phyloP scores from a whole-genome alignment of 1,140 invertebrate genomes.

The Pseudachorutes palmiensis region DNA sequence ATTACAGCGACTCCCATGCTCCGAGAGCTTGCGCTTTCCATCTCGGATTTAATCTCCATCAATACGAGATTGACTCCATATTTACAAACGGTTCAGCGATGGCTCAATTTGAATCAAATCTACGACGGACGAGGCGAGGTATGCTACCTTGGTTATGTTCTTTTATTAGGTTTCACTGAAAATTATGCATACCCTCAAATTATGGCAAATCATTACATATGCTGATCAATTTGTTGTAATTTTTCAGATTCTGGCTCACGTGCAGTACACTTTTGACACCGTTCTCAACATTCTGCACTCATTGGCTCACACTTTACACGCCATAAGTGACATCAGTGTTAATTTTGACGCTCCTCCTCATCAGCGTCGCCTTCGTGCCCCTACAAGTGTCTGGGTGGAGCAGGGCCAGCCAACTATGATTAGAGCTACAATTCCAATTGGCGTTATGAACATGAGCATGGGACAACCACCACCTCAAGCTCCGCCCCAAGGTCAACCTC shows the following conservation, averaged over 20 bases:
- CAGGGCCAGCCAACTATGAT: slow-evolving; percentile 60
- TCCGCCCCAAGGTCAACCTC: not conserved
- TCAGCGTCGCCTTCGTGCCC: slow-evolving; percentile 60
- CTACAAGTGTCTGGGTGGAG: slow-evolving; percentile 60
- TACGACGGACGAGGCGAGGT: too few relatives aligned
- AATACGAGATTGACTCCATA: slow-evolving; percentile 28
- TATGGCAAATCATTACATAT: not conserved
- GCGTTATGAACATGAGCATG: slow-evolving; percentile 18
- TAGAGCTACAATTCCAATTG: slow-evolving; percentile 55
- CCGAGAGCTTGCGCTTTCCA: slow-evolving; percentile 26
- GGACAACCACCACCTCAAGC: not conserved
- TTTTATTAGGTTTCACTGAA: slow-evolving; percentile 22
- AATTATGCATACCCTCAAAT: not conserved
- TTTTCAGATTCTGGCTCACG: not conserved
- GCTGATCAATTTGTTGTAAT: not conserved
- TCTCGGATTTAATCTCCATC: slow-evolving; percentile 16
- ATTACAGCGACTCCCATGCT: slow-evolving; percentile 29
- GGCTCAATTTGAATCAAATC: too few relatives aligned
- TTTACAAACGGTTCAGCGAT: slow-evolving; percentile 27
- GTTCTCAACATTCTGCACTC: slow-evolving; percentile 72
- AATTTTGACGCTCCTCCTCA: slow-evolving; percentile 55
- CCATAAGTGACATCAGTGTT: slow-evolving; percentile 73
- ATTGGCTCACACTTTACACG: slow-evolving; percentile 76
- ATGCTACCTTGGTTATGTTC: slow-evolving; percentile 19
- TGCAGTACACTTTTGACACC: slow-evolving; percentile 58